Percentiles rank a stretch among this genome's conserved stretches.
Conservation (phyloP, 2,797 vertebrate species). For the Sebastes vulpes region DNA sequence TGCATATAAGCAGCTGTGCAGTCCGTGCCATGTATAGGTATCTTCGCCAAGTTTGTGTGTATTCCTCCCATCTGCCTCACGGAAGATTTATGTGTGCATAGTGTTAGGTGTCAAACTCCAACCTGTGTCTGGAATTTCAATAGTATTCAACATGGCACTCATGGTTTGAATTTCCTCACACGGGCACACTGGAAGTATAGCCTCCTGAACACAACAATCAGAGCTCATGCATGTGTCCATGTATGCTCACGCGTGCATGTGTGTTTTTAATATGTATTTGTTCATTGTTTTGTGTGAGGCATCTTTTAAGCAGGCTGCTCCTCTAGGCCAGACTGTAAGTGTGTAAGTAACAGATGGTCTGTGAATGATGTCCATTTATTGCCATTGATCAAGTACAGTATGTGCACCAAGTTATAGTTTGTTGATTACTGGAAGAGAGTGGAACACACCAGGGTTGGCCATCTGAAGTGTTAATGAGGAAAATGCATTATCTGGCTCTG, state of each 20-base stretch:
- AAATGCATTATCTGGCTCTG: neutral
- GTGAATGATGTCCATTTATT: slow-evolving; percentile 9
- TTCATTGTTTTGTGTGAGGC: neutral
- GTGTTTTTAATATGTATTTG: neutral
- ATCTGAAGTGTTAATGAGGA: neutral
- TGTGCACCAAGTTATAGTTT: neutral
- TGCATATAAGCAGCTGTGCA: neutral
- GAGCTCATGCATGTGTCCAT: neutral
- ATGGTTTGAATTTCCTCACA: slow-evolving; percentile 18
- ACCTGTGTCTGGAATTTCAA: slow-evolving; percentile 57
- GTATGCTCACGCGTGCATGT: neutral
- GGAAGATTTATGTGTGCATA: slow-evolving; percentile 55
- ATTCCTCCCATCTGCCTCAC: slow-evolving; percentile 33
- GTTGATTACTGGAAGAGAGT: neutral
- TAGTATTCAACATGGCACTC: neutral
- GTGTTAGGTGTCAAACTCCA: slow-evolving; percentile 54
- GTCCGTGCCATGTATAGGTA: neutral
- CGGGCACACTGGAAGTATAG: neutral
- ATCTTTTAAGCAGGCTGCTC: neutral
- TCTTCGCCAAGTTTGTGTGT: slow-evolving; percentile 37
- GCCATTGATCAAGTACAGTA: neutral
- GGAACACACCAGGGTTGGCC: neutral
- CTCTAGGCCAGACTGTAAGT: neutral
- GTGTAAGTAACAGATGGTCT: neutral
- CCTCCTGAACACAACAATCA: slow-evolving; percentile 1